A percentile compares a stretch with the other conserved stretches of the same genome.
Evolutionary conservation across 2,797 vertebrate species (phyloP).

Genomic region (Sternarchorhynchus goeldii): DNA sequence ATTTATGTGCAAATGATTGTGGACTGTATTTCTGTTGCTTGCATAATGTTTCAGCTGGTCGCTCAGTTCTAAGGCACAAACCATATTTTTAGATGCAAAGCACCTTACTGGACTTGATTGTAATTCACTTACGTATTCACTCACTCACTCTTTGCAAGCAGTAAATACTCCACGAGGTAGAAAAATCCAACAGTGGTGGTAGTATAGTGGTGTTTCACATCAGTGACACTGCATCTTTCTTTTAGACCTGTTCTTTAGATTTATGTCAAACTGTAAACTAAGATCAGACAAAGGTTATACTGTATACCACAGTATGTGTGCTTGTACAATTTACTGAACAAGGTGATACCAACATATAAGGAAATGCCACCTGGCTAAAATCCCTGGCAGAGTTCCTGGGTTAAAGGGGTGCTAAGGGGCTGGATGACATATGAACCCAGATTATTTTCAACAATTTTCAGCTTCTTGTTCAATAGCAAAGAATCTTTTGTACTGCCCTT

Average conservation of each 20-base stretch:
- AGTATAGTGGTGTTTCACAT: too few species aligned
- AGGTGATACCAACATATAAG: not conserved
- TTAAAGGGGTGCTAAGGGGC: not conserved
- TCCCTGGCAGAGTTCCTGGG: not conserved
- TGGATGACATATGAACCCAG: conserved; percentile 12
- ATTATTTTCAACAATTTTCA: conserved; percentile 6
- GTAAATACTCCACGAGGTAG: too few species aligned
- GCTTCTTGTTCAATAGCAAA: conserved; percentile 9
- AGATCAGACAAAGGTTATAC: conserved; percentile 2
- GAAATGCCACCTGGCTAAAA: conserved; percentile 8
- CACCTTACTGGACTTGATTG: too few species aligned
- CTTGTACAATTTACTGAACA: not conserved
- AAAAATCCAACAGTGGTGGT: too few species aligned
- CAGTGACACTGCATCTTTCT: too few species aligned
- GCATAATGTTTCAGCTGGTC: not conserved
- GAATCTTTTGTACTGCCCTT: conserved; percentile 15
- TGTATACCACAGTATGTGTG: not conserved
- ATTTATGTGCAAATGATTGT: conserved; percentile 27
- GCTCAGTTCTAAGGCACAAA: not conserved
- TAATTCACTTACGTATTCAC: too few species aligned
- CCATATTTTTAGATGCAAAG: not conserved
- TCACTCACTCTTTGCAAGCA: too few species aligned
- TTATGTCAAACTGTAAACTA: conserved; percentile 12
- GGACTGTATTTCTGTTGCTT: not conserved
- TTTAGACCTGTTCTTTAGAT: conserved; percentile 6